Conservation (phyloP, 2,888 invertebrate species). For the Ophion obscuratus region DNA sequence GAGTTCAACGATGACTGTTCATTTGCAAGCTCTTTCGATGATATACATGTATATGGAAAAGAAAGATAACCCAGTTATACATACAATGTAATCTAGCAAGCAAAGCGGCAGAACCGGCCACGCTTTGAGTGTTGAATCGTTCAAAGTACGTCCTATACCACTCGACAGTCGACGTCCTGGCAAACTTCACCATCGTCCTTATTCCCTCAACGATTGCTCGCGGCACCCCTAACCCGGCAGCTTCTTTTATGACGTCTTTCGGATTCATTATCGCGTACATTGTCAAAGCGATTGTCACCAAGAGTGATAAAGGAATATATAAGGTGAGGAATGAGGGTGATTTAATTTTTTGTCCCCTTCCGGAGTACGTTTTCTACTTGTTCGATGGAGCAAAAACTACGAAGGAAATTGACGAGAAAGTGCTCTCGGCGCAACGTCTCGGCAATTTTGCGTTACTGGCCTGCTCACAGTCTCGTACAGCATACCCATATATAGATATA, state of each 20-base stretch:
- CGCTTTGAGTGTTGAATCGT: background rate
- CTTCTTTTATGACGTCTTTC: constrained; percentile 33
- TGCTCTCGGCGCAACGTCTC: background rate
- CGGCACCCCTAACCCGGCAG: constrained; percentile 13
- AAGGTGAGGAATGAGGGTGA: constrained; percentile 24
- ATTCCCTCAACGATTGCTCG: constrained; percentile 22
- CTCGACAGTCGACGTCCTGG: background rate
- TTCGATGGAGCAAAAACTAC: constrained; percentile 5
- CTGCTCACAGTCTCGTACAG: background rate
- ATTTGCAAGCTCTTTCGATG: constrained; percentile 4
- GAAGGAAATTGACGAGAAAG: constrained; percentile 43
- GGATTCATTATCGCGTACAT: constrained; percentile 48
- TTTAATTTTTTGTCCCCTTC: constrained; percentile 23
- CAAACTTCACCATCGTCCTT: constrained; percentile 35
- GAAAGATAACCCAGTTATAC: background rate
- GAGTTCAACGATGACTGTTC: constrained; percentile 1
- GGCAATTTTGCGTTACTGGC: constrained; percentile 31
- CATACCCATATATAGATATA: background rate
- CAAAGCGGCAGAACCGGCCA: background rate
- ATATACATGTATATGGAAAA: constrained; percentile 3
- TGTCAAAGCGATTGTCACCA: constrained; percentile 6
- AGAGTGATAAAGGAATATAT: constrained; percentile 1
- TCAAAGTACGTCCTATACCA: background rate
- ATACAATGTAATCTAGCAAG: background rate
- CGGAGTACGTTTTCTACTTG: background rate